Percentiles rank a stretch among this genome's conserved stretches.
Conservation (phyloP, 2,888 invertebrate genomes). For the Polydrusus pterygomalis region DNA sequence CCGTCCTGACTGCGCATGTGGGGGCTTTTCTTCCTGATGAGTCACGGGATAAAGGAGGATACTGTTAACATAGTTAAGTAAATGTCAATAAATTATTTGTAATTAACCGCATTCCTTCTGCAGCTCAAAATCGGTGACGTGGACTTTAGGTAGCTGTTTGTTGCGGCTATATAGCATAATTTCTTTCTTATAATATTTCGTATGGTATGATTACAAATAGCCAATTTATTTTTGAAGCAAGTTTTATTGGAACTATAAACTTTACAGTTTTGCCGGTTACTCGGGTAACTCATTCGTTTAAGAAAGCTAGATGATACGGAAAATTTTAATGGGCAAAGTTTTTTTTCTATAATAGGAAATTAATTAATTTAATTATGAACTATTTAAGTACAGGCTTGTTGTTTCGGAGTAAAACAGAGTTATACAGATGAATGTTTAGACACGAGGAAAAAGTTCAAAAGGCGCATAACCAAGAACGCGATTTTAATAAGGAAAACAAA, state of each 20-base stretch:
- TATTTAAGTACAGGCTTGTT: background rate
- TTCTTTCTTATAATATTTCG: slow-evolving; percentile 11
- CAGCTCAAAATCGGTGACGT: too few species aligned
- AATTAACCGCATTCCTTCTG: too few species aligned
- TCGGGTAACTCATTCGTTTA: background rate
- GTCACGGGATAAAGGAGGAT: too few species aligned
- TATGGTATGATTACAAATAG: slow-evolving; percentile 3
- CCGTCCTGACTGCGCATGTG: too few species aligned
- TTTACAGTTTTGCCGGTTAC: background rate
- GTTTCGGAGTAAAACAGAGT: background rate
- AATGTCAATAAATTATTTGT: too few species aligned
- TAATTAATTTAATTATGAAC: background rate
- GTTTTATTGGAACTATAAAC: slow-evolving; percentile 15
- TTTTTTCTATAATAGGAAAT: background rate
- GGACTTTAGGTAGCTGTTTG: too few species aligned
- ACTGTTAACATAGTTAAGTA: too few species aligned
- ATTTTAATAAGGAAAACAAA: background rate
- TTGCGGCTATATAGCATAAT: slow-evolving; percentile 5
- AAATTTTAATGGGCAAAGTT: slow-evolving; percentile 6
- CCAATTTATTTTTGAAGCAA: background rate
- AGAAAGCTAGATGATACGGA: background rate
- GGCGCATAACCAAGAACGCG: slow-evolving; percentile 9
- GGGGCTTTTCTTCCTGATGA: too few species aligned
- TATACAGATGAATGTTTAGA: background rate
- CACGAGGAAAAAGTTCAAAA: background rate